Conservation (phyloP, 2,797 vertebrate species). For the Mionectes olivaceus region DNA sequence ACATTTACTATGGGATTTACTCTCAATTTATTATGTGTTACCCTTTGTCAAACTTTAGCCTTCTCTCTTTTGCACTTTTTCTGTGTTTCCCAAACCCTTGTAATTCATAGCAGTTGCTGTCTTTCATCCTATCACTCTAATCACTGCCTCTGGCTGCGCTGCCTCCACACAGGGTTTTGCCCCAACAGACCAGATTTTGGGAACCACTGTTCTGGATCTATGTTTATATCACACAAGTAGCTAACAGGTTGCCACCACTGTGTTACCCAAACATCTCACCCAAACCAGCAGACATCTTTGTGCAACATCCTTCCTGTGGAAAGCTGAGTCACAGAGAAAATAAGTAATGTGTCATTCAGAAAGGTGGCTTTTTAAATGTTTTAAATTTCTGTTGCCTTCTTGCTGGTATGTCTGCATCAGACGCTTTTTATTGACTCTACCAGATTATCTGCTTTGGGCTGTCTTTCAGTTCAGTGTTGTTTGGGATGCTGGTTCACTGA, state of each 20-base stretch:
- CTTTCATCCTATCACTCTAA: neutral
- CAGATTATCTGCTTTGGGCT: neutral
- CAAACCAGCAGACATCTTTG: neutral
- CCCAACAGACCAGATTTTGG: neutral
- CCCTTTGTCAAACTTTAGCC: neutral
- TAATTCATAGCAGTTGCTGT: neutral
- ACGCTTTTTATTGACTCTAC: neutral
- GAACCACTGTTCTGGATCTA: neutral
- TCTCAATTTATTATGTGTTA: neutral
- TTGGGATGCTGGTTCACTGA: neutral
- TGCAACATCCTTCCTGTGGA: neutral
- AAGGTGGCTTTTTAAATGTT: neutral
- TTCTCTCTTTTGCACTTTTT: neutral
- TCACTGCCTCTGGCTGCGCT: neutral
- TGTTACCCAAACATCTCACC: neutral
- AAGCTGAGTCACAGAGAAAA: conserved; percentile 10
- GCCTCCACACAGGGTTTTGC: neutral
- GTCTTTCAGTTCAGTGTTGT: neutral
- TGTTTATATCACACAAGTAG: neutral
- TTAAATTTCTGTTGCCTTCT: neutral
- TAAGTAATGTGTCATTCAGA: neutral
- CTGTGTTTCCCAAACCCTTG: neutral
- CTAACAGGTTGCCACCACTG: neutral
- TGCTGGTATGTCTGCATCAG: neutral
- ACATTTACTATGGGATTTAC: neutral